Percentiles rank a stretch among this genome's conserved stretches.
Conservation (phyloP, 2,888 invertebrate genomes). For the Nephrotoma appendiculata region DNA sequence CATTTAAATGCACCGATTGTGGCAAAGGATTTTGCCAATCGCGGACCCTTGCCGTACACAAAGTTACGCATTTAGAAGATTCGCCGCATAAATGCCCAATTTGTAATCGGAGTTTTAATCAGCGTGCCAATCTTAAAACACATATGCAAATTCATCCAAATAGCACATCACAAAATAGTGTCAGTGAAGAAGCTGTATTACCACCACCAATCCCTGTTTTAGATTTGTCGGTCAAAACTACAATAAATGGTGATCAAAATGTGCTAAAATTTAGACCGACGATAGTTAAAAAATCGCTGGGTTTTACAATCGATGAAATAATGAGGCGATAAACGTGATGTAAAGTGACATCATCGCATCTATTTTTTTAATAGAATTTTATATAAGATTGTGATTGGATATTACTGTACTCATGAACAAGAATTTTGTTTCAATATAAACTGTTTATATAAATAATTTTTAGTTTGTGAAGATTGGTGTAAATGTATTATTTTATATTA, state of each 20-base stretch:
- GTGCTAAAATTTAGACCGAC: neutral
- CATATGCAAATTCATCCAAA: constrained; percentile 76
- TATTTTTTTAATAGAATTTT: too few relatives aligned
- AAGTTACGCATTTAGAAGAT: constrained; percentile 85
- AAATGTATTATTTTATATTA: too few relatives aligned
- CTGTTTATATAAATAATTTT: too few relatives aligned
- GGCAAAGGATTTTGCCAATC: constrained; percentile 98
- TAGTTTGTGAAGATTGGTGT: too few relatives aligned
- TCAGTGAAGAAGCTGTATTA: neutral
- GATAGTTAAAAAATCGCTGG: constrained; percentile 40
- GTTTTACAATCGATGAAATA: constrained; percentile 79
- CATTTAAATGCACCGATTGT: constrained; percentile 92
- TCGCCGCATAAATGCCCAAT: constrained; percentile 86
- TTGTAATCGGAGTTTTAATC: constrained; percentile 81
- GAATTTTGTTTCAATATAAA: too few relatives aligned
- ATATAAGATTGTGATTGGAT: too few relatives aligned
- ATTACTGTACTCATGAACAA: too few relatives aligned
- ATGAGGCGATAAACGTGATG: constrained; percentile 52
- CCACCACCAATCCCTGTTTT: constrained; percentile 27
- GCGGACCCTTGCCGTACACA: constrained; percentile 89
- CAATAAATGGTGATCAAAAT: neutral
- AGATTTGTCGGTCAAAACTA: constrained; percentile 39
- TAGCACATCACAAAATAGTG: neutral
- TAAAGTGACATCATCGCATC: too few relatives aligned
- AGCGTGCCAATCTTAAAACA: constrained; percentile 81